Evolutionary conservation across 2,797 vertebrate species (phyloP), one percentile per base, ranked within the genome.

Genomic region (Ctenopoma kingsleyae): DNA sequence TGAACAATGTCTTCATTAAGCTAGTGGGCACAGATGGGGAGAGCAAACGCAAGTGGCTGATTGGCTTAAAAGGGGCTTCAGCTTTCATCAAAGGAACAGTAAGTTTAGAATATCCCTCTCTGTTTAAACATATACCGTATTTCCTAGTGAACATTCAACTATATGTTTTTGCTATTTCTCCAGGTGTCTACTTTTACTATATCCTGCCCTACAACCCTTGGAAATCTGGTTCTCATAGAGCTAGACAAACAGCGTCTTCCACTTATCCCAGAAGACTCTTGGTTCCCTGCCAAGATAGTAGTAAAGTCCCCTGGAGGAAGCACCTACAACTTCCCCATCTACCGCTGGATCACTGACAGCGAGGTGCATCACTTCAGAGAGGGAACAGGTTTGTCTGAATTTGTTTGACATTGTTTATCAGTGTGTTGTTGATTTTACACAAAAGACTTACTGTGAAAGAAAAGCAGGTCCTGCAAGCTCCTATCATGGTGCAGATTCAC

Each of bases 201-300:
- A 25, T 38, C 13, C 49, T 85, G 77, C 56, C 19, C 69, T 0
- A 6, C 0, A 0, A 81, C 87, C 44, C 57, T 90, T 48, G 92
- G 91, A 63, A 71, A 76, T 0, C 65, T 91, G 50, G 6, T 84
- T 5, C 63, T 77, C 70, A 81, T 92, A 36, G 84, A 92, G 20
- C 0, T 90, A 0, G 86, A 87, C 44, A 90, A 91, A 68, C 2
- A 80, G 16, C 0, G 3, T 5, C 16, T 74, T 10, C 49, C 0
- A 0, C 0, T 87, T 3, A 56, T 82, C 3, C 65, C 51, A 0
- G 10, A 66, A 0, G 75, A 91, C 10, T 0, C 1, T 4, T 91
- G 91, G 90, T 90, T 84, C 6, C 64, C 66, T 6, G 8, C 23
- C 16, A 89, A 85, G 23, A 80, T 91, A 8, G 47, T 73, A 15